A percentile compares a stretch with the other conserved stretches of the same genome.
These are phyloP conservation scores for Hipposideros armiger DNA, from an alignment of 2,113 vertebrate species.

Conservation along the genomic window DNA sequence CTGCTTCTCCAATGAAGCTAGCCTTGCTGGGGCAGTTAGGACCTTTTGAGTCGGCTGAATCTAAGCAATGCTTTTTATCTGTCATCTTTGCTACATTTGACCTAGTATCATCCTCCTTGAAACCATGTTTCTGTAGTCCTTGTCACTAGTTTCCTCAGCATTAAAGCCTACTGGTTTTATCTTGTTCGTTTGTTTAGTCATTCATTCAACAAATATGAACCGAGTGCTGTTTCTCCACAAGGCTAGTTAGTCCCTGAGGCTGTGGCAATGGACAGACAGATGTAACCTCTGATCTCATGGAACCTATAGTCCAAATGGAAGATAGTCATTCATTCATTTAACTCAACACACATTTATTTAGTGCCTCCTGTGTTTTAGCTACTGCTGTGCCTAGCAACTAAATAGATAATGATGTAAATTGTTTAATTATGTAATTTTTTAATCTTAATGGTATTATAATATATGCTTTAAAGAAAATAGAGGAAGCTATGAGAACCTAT, in stretches of 20 bases:
- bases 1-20: not conserved
- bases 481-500: not conserved
- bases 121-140: not conserved
- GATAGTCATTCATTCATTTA: not conserved
- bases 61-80: not conserved
- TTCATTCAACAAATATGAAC: not conserved
- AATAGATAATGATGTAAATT: constrained; percentile 29
- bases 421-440: not conserved
- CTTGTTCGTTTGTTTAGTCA: not conserved
- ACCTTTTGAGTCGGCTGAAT: not conserved
- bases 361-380: not conserved
- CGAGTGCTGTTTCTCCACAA: not conserved
- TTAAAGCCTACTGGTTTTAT: not conserved
- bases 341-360: constrained; percentile 4
- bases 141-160: not conserved
- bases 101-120: not conserved
- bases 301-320: not conserved
- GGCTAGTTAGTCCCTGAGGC: not conserved
- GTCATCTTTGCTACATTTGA: not conserved
- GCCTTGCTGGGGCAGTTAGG: not conserved
- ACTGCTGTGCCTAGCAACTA: not conserved
- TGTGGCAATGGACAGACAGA: not conserved
- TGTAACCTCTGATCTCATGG: not conserved
- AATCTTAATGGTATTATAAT: not conserved
- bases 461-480: constrained; percentile 7